Evolutionary conservation across 1,140 invertebrate genomes (phyloP), one percentile per base, ranked within the genome.

Genomic region (Ditylenchus dipsaci): DNA sequence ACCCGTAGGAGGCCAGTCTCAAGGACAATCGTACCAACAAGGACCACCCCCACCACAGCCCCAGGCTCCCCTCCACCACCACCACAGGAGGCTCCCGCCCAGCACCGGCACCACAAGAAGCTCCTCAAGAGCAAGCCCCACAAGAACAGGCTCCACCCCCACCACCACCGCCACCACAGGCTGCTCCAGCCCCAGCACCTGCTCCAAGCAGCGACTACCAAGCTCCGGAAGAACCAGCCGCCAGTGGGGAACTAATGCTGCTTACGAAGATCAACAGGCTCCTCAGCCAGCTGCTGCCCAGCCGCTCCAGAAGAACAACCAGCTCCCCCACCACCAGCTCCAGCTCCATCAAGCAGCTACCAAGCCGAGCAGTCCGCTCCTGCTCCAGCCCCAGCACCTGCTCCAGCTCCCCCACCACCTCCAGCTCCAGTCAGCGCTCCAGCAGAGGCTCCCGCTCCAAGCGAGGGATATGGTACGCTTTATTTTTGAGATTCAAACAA

Each of bases 371-470:
- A 76, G 7, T 27, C 26, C 30, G 71, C 61, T 13, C 71, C 69
- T 29, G 75, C 69, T 13, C 74, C 75, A 69, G 71, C 75, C 62
- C 59, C 69, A 38, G 68, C 63, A 0, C 67, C 27, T 19, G 43
- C 67, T 42, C 33, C 71, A n/a, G 71, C 71, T 17, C 53, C 63
- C n/a, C 30, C 66, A 15, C 66, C 26, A 26, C n/a, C 56, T 21
- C 21, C 23, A 47, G 71, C 43, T 9, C 27, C 73, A 45, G 63
- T 59, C 21, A 43, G 53, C 11, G 30, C 72, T 26, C 42, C 58
- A 17, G 23, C 71, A 19, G 30, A 72, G 19, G 63, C 72, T 13
- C n/a, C n/a, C n/a, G 56, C 53, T 17, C 59, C 71, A 11, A 65
- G 62, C 1, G 33, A 61, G n/a, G 27, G 47, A 30, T 33, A 45